Evolutionary conservation across 2,113 vertebrate species (phyloP).

Genomic region (Sylvietta virens): DNA sequence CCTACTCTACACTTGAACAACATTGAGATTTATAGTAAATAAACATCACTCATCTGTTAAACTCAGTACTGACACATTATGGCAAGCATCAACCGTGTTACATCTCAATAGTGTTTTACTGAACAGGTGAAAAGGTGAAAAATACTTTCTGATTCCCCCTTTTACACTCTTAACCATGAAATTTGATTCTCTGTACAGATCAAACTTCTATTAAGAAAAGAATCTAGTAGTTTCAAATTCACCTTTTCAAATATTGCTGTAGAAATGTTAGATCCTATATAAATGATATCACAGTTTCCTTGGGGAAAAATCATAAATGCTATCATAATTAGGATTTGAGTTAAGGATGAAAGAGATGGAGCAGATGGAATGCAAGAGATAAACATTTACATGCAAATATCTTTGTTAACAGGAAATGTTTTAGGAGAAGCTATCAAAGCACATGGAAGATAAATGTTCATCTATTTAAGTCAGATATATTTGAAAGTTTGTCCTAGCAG

Average conservation of each 20-base stretch:
- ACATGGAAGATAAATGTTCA: background rate
- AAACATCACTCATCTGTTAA: background rate
- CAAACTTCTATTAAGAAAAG: background rate
- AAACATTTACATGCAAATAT: slow-evolving; percentile 37
- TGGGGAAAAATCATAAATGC: background rate
- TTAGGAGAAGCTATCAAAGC: slow-evolving; percentile 3
- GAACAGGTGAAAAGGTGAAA: background rate
- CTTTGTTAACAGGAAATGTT: slow-evolving; percentile 4
- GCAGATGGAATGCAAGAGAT: background rate
- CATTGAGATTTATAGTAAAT: background rate
- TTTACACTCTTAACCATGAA: background rate
- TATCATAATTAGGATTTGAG: slow-evolving; percentile 8
- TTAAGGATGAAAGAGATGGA: slow-evolving; percentile 15
- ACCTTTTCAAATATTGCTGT: background rate
- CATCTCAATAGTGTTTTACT: background rate
- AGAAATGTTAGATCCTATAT: background rate
- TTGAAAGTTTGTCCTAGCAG: background rate
- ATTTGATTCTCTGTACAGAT: background rate
- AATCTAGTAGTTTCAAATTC: background rate
- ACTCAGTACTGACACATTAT: background rate
- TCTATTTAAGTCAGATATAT: background rate
- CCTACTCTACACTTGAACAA: background rate
- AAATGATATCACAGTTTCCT: background rate
- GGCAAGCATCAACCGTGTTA: background rate
- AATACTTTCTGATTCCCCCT: background rate